A percentile compares a stretch with the other conserved stretches of the same genome.
Evolutionary conservation across 2,113 vertebrate genomes (phyloP).

Genomic region (Riparia riparia): DNA sequence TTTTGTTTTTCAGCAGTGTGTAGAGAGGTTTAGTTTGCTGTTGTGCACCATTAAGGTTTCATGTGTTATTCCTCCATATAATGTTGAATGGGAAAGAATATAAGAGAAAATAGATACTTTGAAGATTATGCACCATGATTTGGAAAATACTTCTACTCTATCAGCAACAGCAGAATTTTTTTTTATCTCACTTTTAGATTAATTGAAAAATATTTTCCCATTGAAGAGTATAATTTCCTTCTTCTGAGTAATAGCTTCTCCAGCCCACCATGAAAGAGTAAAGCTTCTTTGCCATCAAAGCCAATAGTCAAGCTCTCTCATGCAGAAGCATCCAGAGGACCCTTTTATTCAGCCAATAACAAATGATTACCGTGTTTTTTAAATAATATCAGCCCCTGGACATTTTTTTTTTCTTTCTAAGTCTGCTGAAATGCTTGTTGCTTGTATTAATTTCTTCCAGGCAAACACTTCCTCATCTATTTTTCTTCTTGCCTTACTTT

Average conservation of each 20-base stretch:
- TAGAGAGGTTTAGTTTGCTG: neutral
- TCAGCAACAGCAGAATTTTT: neutral
- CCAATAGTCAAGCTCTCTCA: neutral
- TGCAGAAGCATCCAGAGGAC: neutral
- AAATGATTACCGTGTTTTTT: neutral
- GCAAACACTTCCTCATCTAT: neutral
- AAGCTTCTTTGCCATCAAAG: neutral
- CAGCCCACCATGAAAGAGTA: neutral
- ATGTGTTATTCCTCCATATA: neutral
- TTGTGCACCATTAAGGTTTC: neutral
- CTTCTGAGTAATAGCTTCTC: neutral
- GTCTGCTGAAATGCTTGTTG: rapidly evolving
- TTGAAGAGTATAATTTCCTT: neutral
- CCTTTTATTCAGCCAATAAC: neutral
- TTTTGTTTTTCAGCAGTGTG: neutral
- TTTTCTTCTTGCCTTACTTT: neutral
- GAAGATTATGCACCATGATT: neutral
- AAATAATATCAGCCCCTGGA: neutral
- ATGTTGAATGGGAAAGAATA: neutral
- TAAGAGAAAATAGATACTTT: neutral
- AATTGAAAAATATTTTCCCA: neutral
- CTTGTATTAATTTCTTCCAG: neutral
- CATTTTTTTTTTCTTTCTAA: neutral
- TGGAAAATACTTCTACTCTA: neutral
- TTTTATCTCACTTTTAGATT: neutral